These are phyloP conservation scores for Trissolcus brochymenae DNA, from an alignment of 2,888 invertebrate species.

Conservation along the genomic window DNA sequence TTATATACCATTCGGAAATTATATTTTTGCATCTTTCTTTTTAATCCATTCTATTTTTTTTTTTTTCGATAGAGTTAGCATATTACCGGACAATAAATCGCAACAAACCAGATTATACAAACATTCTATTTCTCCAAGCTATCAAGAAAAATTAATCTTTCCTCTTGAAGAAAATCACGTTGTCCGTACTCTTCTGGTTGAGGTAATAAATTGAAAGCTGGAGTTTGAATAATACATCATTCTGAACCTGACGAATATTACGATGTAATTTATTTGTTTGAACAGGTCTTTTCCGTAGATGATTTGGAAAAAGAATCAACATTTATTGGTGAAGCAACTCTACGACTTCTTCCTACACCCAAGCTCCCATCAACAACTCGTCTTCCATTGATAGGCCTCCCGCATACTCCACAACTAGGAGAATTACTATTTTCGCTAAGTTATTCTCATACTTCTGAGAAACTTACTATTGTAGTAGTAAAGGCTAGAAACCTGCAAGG, in stretches of 20 bases:
- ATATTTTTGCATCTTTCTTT: neutral
- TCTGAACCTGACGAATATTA: too few species aligned
- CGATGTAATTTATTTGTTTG: neutral
- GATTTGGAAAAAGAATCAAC: constrained; percentile 64
- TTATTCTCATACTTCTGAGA: constrained; percentile 88
- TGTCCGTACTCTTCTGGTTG: constrained; percentile 69
- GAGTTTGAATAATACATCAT: neutral
- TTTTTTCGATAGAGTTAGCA: constrained; percentile 79
- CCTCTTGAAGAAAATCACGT: constrained; percentile 72
- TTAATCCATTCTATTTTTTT: neutral
- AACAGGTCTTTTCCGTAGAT: constrained; percentile 70
- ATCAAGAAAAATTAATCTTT: constrained; percentile 86
- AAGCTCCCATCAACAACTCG: constrained; percentile 86
- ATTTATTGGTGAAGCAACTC: constrained; percentile 70
- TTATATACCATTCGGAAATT: too few species aligned
- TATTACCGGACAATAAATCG: constrained; percentile 83
- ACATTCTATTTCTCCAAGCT: constrained; percentile 83
- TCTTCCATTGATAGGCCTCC: constrained; percentile 85
- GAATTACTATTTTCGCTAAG: constrained; percentile 89
- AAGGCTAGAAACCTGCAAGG: constrained; percentile 86
- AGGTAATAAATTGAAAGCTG: constrained; percentile 62
- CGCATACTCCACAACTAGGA: constrained; percentile 80
- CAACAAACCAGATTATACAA: constrained; percentile 85
- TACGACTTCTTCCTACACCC: constrained; percentile 73
- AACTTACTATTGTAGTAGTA: constrained; percentile 86